Conservation (phyloP, 2,113 vertebrate genomes). For the Oreochromis spilurus region DNA sequence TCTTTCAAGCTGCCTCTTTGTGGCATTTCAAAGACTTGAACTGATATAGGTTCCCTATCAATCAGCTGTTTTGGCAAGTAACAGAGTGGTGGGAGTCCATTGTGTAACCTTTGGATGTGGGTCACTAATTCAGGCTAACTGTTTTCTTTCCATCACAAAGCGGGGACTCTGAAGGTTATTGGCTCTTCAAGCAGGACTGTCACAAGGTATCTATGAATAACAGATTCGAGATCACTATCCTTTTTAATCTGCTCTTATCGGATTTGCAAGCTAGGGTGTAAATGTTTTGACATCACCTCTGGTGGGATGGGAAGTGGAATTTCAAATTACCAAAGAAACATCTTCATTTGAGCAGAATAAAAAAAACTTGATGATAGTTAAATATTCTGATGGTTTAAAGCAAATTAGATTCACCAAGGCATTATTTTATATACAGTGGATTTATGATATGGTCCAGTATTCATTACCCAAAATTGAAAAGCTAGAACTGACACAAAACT, state of each 20-base stretch:
- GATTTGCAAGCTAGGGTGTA: conserved; percentile 33
- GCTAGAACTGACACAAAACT: neutral
- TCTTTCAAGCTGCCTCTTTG: conserved; percentile 38
- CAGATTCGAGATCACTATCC: conserved; percentile 42
- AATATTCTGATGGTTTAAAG: neutral
- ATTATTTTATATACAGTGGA: neutral
- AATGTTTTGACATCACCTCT: conserved; percentile 37
- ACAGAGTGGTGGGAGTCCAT: neutral
- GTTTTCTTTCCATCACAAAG: conserved; percentile 20
- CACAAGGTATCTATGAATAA: conserved; percentile 28
- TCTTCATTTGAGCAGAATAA: neutral
- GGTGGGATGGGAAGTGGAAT: conserved; percentile 7
- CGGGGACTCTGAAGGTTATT: conserved; percentile 29
- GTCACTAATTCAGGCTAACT: conserved; percentile 32
- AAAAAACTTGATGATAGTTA: neutral
- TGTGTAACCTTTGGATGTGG: conserved; percentile 7
- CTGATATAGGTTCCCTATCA: conserved; percentile 30
- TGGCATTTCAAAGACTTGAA: conserved; percentile 42
- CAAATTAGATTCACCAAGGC: neutral
- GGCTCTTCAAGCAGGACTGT: conserved; percentile 22
- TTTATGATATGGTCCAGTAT: neutral
- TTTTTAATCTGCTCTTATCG: conserved; percentile 37
- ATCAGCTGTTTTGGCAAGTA: conserved; percentile 40
- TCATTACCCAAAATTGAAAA: neutral
- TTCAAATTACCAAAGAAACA: conserved; percentile 14